These are phyloP conservation scores for Gerris lacustris DNA, from an alignment of 2,888 invertebrate species.

Conservation along the genomic window DNA sequence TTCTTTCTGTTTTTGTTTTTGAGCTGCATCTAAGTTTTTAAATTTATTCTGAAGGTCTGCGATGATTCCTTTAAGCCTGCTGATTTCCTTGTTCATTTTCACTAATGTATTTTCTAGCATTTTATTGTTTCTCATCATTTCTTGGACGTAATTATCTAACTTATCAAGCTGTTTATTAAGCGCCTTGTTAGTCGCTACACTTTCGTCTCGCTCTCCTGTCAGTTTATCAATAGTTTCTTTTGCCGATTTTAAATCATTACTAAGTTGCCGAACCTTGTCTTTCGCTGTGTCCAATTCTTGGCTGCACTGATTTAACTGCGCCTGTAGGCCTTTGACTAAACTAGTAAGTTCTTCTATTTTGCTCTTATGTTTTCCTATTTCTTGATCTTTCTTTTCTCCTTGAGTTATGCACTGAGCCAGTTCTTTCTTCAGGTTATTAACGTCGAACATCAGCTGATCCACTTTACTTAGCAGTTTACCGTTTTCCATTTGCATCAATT, in stretches of 20 bases:
- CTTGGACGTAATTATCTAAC: not conserved
- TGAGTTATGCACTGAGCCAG: not conserved
- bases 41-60: not conserved
- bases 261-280: slow-evolving; percentile 14
- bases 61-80: not conserved
- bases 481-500: not conserved
- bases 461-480: not conserved
- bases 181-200: slow-evolving; percentile 7
- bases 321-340: slow-evolving; percentile 11
- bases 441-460: not conserved
- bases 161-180: slow-evolving; percentile 10
- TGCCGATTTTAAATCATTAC: not conserved
- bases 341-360: slow-evolving; percentile 9
- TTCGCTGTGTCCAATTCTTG: slow-evolving; percentile 11
- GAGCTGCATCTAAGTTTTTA: not conserved
- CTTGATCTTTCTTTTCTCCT: not conserved
- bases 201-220: slow-evolving; percentile 7
- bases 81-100: slow-evolving; percentile 6
- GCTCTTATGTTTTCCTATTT: not conserved
- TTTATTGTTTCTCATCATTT: slow-evolving; percentile 12
- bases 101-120: slow-evolving; percentile 8
- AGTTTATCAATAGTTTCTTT: slow-evolving; percentile 15
- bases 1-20: not conserved
- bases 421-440: not conserved
- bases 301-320: slow-evolving; percentile 5